Base-by-base conservation (phyloP, 2,888 invertebrate genomes). In the Brenthis hecate region DNA sequence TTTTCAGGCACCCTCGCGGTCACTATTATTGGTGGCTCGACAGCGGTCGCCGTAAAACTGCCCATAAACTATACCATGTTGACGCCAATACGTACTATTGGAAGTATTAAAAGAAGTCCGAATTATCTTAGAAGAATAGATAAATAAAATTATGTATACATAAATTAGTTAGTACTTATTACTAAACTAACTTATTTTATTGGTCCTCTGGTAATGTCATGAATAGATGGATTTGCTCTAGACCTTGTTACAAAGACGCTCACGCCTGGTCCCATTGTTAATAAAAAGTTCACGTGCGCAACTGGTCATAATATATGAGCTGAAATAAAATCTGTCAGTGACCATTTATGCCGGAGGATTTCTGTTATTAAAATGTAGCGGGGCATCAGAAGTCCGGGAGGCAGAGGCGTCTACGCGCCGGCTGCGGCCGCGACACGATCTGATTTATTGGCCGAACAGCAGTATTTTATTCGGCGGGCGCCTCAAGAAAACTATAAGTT, bases 401-500 rank as follows among this genome's bases (percentile, higher is more conserved):
- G 75, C 70, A 77, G 74, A 78, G 83, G 84, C 85, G 87, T 78
- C 88, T 81, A 78, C 81, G 83, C 86, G 88, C 89, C 90, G 89
- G 89, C 88, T 89, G 89, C 84, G 85, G 77, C 86, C 83, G 83
- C 85, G 89, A 85, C 86, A 81, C 85, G 80, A 84, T 84, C 89
- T 92, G 92, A 92, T 92, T 92, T 92, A 92, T 92, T 86, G 81
- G 82, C 86, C 81, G 81, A 82, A 84, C 91, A 89, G 89, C 90
- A 89, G 90, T 92, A 92, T 92, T 92, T 92, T 92, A 92, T 92
- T 87, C 91, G 86, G 81, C 88, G 89, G 91, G 91, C 91, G 92
- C 91, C 92, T 92, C 91, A 92, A 92, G 87, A 87, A 90, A 91
- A 89, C 92, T 92, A 92, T 92, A 92, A 92, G 92, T 92, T 92